These are phyloP conservation scores for Delphinapterus leucas DNA, from an alignment of 2,113 vertebrate species.

Conservation along the genomic window DNA sequence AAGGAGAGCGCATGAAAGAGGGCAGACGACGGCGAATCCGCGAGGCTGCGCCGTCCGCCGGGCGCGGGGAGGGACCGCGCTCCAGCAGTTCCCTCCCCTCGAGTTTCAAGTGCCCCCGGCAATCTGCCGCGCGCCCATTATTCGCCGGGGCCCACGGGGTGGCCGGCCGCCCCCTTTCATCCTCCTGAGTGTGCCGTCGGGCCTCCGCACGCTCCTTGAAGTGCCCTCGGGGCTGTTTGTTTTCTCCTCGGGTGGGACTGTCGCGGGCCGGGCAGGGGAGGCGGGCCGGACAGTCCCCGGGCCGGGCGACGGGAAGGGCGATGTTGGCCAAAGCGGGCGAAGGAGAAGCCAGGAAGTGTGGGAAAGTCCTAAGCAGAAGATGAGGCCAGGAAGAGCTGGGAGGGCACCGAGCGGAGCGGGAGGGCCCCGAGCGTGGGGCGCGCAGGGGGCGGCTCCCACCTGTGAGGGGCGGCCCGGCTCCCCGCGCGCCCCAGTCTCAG, in stretches of 20 bases:
- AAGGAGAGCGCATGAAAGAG: constrained; percentile 77
- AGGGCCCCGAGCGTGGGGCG: not conserved
- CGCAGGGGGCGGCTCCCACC: not conserved
- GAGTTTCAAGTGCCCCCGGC: constrained; percentile 56
- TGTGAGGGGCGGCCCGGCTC: not conserved
- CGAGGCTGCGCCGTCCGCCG: constrained; percentile 42
- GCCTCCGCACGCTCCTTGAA: not conserved
- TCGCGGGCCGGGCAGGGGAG: not conserved
- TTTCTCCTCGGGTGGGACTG: not conserved
- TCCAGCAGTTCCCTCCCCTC: constrained; percentile 55
- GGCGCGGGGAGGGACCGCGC: constrained; percentile 25
- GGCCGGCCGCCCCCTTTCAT: constrained; percentile 25
- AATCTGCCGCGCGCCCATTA: constrained; percentile 64
- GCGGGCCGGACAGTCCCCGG: not conserved
- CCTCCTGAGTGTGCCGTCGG: not conserved
- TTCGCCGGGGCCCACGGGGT: not conserved
- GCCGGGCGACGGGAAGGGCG: not conserved
- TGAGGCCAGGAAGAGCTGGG: not conserved
- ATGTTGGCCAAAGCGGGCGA: not conserved
- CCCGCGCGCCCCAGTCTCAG: fast-evolving
- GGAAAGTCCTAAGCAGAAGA: not conserved
- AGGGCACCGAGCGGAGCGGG: not conserved
- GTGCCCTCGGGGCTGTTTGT: constrained; percentile 42
- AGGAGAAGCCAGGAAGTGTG: not conserved
- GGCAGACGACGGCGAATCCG: constrained; percentile 67